These are phyloP conservation scores for Bombylius major DNA, from an alignment of 2,888 invertebrate species.

Conservation along the genomic window DNA sequence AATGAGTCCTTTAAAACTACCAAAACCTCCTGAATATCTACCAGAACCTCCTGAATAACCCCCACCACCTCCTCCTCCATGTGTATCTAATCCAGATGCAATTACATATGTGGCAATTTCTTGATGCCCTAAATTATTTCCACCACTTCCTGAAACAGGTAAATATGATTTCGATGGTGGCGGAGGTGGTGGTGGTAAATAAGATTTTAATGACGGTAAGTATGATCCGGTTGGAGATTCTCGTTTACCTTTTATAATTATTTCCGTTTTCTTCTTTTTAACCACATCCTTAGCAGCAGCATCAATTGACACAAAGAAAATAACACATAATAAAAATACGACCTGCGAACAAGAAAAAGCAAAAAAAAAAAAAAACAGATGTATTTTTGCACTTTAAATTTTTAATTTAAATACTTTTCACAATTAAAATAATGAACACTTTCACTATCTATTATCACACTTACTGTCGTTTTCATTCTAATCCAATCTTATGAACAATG, in stretches of 20 bases:
- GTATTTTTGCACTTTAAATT: neutral
- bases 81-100: neutral
- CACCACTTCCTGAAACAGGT: neutral
- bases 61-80: neutral
- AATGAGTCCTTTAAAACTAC: neutral
- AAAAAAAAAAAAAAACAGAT: neutral
- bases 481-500: neutral
- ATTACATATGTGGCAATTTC: constrained; percentile 2
- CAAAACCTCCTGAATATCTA: neutral
- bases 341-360: neutral
- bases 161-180: constrained; percentile 1
- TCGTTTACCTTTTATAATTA: constrained; percentile 8
- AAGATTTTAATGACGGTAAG: constrained; percentile 1
- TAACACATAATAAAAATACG: neutral
- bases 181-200: constrained; percentile 2
- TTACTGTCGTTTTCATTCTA: constrained; percentile 14
- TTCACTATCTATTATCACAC: neutral
- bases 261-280: constrained; percentile 6
- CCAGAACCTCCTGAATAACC: neutral
- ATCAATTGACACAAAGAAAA: constrained; percentile 1
- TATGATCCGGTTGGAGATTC: constrained; percentile 7
- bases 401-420: neutral
- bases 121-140: neutral
- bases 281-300: constrained; percentile 5
- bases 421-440: neutral